Percentiles rank a stretch among this genome's conserved stretches.
Evolutionary conservation across 1,140 invertebrate genomes (phyloP).

Genomic region (Carcinoscorpius rotundicauda): DNA sequence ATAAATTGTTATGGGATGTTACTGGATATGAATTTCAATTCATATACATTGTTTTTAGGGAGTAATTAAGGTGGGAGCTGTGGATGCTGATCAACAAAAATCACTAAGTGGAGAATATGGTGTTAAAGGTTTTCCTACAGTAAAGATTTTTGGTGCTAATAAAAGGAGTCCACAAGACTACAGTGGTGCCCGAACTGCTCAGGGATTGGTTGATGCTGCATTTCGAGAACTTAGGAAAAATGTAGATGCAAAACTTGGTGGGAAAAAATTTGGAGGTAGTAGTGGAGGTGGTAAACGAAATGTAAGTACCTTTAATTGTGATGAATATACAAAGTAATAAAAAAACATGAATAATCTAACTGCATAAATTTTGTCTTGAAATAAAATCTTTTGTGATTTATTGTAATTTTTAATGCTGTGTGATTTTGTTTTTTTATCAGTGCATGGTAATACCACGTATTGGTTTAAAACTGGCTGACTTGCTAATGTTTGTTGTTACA

Average conservation of each 20-base stretch:
- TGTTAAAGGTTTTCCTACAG: slow-evolving; percentile 86
- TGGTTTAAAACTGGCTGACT: no score
- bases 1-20: no score
- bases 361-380: no score
- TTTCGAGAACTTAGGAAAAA: slow-evolving; percentile 55
- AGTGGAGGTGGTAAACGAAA: slow-evolving; percentile 18
- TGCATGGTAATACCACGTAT: no score
- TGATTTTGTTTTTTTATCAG: no score
- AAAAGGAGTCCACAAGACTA: slow-evolving; percentile 81
- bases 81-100: slow-evolving; percentile 83
- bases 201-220: slow-evolving; percentile 70
- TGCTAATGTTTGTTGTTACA: no score
- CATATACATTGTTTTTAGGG: slow-evolving; percentile 45
- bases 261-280: slow-evolving; percentile 32
- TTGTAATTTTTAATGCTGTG: no score
- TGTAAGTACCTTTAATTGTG: not conserved
- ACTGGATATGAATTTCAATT: no score
- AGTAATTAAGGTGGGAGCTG: slow-evolving; percentile 81
- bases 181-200: slow-evolving; percentile 70
- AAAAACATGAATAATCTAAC: no score
- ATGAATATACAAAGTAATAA: no score
- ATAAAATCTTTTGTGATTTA: no score
- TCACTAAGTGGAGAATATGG: slow-evolving; percentile 64
- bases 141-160: slow-evolving; percentile 84
- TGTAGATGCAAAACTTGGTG: slow-evolving; percentile 49